phyloP scores from a whole-genome alignment of 2,888 invertebrate genomes.

The Craniophora ligustri region DNA sequence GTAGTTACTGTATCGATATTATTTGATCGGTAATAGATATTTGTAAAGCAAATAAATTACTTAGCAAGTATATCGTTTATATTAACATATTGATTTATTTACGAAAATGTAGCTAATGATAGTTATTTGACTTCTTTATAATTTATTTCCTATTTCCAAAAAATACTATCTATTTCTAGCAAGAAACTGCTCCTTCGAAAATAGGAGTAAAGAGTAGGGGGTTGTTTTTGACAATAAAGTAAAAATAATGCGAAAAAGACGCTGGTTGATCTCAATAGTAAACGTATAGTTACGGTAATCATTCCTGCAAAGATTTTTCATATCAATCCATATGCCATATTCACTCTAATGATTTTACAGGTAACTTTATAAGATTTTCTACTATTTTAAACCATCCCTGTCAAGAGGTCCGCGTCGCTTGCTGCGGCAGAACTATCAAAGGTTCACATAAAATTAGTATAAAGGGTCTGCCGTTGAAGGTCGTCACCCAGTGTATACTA shows the following conservation, averaged over 20 bases:
- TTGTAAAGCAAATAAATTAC: conserved; percentile 3
- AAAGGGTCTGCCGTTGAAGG: conserved; percentile 65
- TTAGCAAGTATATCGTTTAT: conserved; percentile 10
- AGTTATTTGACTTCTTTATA: too few species aligned
- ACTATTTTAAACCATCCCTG: conserved; percentile 63
- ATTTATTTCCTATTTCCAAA: too few species aligned
- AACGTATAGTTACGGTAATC: not conserved
- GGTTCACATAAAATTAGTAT: conserved; percentile 83
- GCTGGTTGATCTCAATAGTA: conserved; percentile 38
- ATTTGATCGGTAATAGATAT: conserved; percentile 2
- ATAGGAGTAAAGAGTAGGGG: too few species aligned
- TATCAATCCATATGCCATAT: conserved; percentile 19
- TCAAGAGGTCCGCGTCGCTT: conserved; percentile 78
- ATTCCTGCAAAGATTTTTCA: not conserved
- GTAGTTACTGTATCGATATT: too few species aligned
- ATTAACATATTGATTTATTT: conserved; percentile 9
- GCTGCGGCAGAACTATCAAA: conserved; percentile 69
- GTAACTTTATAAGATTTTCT: conserved; percentile 63
- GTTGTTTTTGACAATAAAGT: too few species aligned
- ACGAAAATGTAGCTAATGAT: not conserved
- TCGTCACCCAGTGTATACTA: conserved; percentile 81
- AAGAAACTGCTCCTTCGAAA: too few species aligned
- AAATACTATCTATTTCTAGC: too few species aligned
- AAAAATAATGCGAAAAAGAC: conserved; percentile 11
- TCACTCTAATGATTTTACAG: conserved; percentile 73